Base-by-base conservation (phyloP, 1,140 invertebrate genomes). In the Sminthurinus signatus region DNA sequence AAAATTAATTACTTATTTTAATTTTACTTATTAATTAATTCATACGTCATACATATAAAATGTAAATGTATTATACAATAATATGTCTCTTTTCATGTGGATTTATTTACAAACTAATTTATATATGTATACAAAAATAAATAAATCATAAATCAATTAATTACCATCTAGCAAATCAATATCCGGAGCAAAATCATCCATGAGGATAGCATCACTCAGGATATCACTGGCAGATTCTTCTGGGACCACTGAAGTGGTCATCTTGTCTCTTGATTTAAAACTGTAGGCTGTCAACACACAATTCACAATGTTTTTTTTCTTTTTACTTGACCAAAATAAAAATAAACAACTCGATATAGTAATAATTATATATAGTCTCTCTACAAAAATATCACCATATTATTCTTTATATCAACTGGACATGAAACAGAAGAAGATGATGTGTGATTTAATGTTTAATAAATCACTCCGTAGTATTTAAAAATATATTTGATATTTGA, bases 161-260 rank as follows among this genome's bases (percentile, higher is more conserved):
- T 61, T 58, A 71, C 70, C 70, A 52, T 71, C 67, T 12, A 71
- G 61, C 12, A 71, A 32, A 43, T 71, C 70, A 23, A 71, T 52
- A 50, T 71, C 70, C 4, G 55, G 67, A 21, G 52, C 52, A 32
- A 70, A 70, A 36, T 63, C 63, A 19, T 71, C 70, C 63, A 71
- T 63, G 36, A 71, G 59, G 17, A 70, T 39, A 2, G 52, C 54
- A 28, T 68, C 66, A 29, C 39, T 55, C 1, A 62, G 31, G 4
- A 62, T n/a, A 31, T 62, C 60, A 56, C n/a, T 42, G 3, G 54
- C 36, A 21, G 36, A 8, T n/a, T 56, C 54, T 21, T 56, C 54
- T 3, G 29, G 23, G 19, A 15, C 46, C 23, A 32, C 54, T 2
- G 54, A 27, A 3, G 54, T 42, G 19, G 54, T 19, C 54, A 56